A percentile compares a stretch with the other conserved stretches of the same genome.
Conservation (phyloP, 2,797 vertebrate species). For the Benthosema pterotum region DNA sequence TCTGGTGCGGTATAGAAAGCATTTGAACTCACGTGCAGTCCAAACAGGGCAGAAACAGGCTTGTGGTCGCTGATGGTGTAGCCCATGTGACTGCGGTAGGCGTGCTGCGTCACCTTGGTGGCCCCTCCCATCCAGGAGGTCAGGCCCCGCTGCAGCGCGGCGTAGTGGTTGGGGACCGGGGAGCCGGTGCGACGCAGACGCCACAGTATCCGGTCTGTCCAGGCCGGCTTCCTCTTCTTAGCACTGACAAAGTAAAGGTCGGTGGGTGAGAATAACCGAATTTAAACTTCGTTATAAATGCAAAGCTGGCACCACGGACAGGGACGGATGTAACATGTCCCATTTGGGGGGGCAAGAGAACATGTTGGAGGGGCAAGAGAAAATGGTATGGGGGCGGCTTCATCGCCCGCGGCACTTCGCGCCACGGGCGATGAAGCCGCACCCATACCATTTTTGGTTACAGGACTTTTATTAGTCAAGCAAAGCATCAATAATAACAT, state of each 20-base stretch:
- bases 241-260: conserved; percentile 72
- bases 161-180: conserved; percentile 79
- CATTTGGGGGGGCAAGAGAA: too few relatives aligned
- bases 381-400: too few relatives aligned
- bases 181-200: conserved; percentile 86
- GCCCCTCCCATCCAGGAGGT: conserved; percentile 78
- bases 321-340: too few relatives aligned
- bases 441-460: too few relatives aligned
- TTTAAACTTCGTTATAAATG: too few relatives aligned
- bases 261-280: not conserved
- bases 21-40: conserved; percentile 85
- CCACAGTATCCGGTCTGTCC: conserved; percentile 98
- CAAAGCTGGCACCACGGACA: too few relatives aligned
- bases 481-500: too few relatives aligned
- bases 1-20: not conserved
- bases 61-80: conserved; percentile 96
- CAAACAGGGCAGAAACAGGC: conserved; percentile 90
- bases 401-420: too few relatives aligned
- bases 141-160: conserved; percentile 79
- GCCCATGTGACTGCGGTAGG: conserved; percentile 94
- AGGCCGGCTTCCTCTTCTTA: conserved; percentile 97
- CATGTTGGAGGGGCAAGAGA: too few relatives aligned
- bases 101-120: conserved; percentile 87
- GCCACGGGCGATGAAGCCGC: too few relatives aligned
- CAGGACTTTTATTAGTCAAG: too few relatives aligned